A percentile compares a stretch with the other conserved stretches of the same genome.
phyloP scores from a whole-genome alignment of 1,140 invertebrate species.

The Leucophenga varia region DNA sequence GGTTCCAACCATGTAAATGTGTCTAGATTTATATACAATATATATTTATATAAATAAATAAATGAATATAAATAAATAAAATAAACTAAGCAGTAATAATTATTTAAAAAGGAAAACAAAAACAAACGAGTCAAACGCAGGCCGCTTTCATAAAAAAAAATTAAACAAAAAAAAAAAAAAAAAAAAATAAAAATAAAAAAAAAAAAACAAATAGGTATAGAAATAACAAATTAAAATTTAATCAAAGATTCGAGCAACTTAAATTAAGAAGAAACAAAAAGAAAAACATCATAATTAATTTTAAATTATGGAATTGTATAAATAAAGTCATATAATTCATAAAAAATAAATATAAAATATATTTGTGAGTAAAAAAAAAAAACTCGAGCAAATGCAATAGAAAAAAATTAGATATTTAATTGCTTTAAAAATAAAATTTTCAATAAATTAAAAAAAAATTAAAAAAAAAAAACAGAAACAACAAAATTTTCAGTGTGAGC shows the following conservation, averaged over 20 bases:
- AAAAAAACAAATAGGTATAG: background rate
- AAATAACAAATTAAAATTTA: background rate
- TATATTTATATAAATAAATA: constrained; percentile 15
- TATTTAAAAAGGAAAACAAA: background rate
- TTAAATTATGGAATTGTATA: background rate
- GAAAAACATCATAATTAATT: background rate
- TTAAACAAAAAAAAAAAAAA: constrained; percentile 1
- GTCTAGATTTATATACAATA: constrained; percentile 16
- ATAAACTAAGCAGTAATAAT: constrained; percentile 3
- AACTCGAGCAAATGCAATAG: background rate
- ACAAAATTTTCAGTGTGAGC: constrained; percentile 1
- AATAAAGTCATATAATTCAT: background rate
- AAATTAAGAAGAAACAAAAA: background rate
- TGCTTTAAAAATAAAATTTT: constrained; percentile 1
- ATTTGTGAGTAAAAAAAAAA: constrained; percentile 1
- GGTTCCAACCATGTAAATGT: too few species aligned
- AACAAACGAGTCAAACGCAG: background rate
- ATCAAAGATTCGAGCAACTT: background rate
- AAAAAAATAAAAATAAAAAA: background rate
- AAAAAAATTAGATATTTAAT: constrained; percentile 1
- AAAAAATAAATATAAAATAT: constrained; percentile 4
- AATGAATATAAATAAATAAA: background rate
- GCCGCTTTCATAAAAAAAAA: constrained; percentile 1
- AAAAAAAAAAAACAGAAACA: constrained; percentile 3
- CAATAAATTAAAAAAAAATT: constrained; percentile 8